Evolutionary conservation across 2,797 vertebrate genomes (phyloP), one percentile per base, ranked within the genome.

Genomic region (Protosalanx chinensis): DNA sequence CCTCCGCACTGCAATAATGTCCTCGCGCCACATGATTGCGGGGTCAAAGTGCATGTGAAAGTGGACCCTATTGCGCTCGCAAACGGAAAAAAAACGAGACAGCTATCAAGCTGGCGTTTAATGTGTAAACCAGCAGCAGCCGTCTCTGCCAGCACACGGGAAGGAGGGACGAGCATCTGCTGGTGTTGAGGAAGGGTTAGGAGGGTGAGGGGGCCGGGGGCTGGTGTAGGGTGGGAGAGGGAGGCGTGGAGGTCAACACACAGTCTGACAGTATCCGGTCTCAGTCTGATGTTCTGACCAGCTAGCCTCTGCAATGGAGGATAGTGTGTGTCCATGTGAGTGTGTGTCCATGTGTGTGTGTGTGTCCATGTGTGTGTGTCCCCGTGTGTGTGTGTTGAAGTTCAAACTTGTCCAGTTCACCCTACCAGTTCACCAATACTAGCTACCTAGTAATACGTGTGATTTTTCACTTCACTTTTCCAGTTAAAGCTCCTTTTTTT

Each of bases 31-130:
- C 90, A 87, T 81, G 89, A 91, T 93, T 92, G 87, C 84, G 86
- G 81, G 93, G 91, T 87, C 92, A 92, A 94, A 95, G 93, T 94
- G 93, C 94, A 92, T 96, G 95, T 93, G 94, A 96, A 96, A 93
- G 88, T 86, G 87, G 37, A 84, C 93, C 93, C 93, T 93, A 92
- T 79, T 73, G 86, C 67, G 72, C 91, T 95, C 93, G 88, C 95
- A 94, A 93, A 92, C 23, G 23, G 23, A 27, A 92, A 91, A 88
- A 1, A 91, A 91, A 88, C 83, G 86, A 85, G 74, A 83, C 88
- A 75, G 79, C 89, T 92, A 93, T 95, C 91, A 87, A 83, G 83
- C 84, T 87, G 72, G 89, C 86, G 90, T 87, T 85, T 91, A 94
- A 94, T 92, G 88, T 74, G 87, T 91, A 91, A 92, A 74, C 87